Evolutionary conservation across 2,113 vertebrate genomes (phyloP).

Genomic region (Oceanites oceanicus): DNA sequence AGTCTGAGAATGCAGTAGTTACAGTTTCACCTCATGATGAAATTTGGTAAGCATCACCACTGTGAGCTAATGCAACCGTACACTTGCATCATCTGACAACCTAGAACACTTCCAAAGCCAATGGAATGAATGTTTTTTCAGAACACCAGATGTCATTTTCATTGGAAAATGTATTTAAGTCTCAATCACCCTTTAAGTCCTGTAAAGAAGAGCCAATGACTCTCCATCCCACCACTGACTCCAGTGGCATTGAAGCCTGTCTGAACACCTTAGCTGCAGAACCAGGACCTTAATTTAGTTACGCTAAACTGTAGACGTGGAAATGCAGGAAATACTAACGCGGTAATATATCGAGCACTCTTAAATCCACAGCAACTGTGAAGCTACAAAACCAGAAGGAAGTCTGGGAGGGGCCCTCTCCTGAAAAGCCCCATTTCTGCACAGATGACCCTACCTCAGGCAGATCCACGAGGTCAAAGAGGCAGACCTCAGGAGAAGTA

Average conservation of each 20-base stretch:
- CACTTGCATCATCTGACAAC: neutral
- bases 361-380: neutral
- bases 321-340: neutral
- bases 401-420: neutral
- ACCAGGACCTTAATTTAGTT: neutral
- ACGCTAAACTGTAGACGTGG: fast-evolving
- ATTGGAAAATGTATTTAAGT: neutral
- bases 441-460: neutral
- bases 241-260: neutral
- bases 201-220: neutral
- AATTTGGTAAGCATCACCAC: neutral
- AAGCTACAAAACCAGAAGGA: neutral
- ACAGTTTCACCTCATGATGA: fast-evolving
- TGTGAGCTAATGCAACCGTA: neutral
- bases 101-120: neutral
- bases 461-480: neutral
- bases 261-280: neutral
- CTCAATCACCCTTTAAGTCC: neutral
- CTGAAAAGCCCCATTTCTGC: neutral
- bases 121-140: neutral
- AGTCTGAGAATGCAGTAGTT: neutral
- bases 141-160: neutral
- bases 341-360: neutral
- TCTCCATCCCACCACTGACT: neutral
- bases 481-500: neutral